Evolutionary conservation across 2,113 vertebrate genomes (phyloP).

Genomic region (Rhinopomastus cyanomelas): DNA sequence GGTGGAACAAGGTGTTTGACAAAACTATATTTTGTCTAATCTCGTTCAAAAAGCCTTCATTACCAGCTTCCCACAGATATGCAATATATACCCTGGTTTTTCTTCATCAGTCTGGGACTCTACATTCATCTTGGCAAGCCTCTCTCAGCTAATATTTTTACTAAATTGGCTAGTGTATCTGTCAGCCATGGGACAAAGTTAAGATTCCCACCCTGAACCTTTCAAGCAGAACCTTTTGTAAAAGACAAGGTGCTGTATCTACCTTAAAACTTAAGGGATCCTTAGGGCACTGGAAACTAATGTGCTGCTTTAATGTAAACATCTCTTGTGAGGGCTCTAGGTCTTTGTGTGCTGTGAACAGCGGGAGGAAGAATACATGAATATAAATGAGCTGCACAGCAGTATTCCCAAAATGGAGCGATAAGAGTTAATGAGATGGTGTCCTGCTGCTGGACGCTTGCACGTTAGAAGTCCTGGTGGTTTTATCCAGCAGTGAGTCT

Average conservation of each 20-base stretch:
- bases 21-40: slow-evolving; percentile 27
- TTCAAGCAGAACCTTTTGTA: slow-evolving; percentile 63
- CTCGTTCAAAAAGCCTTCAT: not conserved
- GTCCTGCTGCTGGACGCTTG: slow-evolving; percentile 28
- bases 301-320: slow-evolving; percentile 68
- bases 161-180: slow-evolving; percentile 63
- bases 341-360: slow-evolving; percentile 60
- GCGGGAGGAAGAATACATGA: slow-evolving; percentile 65
- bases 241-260: slow-evolving; percentile 52
- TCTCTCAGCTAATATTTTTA: slow-evolving; percentile 58
- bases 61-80: slow-evolving; percentile 41
- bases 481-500: slow-evolving; percentile 43
- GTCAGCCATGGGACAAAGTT: slow-evolving; percentile 57
- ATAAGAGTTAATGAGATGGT: slow-evolving; percentile 67
- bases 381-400: slow-evolving; percentile 56
- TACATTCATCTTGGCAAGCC: slow-evolving; percentile 30
- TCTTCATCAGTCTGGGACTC: slow-evolving; percentile 14
- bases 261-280: slow-evolving; percentile 61
- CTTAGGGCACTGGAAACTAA: slow-evolving; percentile 62
- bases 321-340: slow-evolving; percentile 38
- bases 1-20: not conserved
- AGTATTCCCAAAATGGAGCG: slow-evolving; percentile 30
- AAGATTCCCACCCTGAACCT: slow-evolving; percentile 50
- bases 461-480: slow-evolving; percentile 47
- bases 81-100: not conserved